These are phyloP conservation scores for Melanophora roralis DNA, from an alignment of 2,888 invertebrate genomes.

Conservation along the genomic window DNA sequence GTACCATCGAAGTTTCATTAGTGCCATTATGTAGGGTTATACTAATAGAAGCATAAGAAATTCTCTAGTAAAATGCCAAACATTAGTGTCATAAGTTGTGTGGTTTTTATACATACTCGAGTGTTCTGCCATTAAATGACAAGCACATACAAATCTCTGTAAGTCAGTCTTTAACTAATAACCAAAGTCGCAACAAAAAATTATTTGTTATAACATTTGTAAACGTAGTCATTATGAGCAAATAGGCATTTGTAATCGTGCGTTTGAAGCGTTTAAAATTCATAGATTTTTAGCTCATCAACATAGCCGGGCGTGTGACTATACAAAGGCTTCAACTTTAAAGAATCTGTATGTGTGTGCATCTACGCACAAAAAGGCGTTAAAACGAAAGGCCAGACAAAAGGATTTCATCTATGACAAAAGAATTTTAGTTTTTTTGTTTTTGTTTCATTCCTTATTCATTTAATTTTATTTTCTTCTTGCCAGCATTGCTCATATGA, in stretches of 20 bases:
- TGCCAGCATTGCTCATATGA: not conserved
- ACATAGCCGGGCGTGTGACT: slow-evolving; percentile 44
- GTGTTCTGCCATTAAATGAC: not conserved
- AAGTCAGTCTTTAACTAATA: not conserved
- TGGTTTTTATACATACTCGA: not conserved
- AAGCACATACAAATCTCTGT: not conserved
- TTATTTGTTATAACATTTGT: slow-evolving; percentile 41
- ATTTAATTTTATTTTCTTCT: not conserved
- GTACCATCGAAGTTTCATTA: no score
- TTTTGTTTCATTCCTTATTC: not conserved
- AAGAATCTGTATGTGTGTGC: slow-evolving; percentile 34
- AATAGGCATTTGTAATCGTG: slow-evolving; percentile 25
- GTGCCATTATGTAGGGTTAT: not conserved
- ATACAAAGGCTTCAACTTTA: slow-evolving; percentile 50
- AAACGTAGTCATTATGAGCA: slow-evolving; percentile 20
- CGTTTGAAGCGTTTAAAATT: slow-evolving; percentile 40
- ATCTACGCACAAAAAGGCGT: slow-evolving; percentile 37
- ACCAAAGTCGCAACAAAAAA: not conserved
- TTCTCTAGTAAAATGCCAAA: slow-evolving; percentile 16
- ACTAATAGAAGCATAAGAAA: not conserved
- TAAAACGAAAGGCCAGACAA: slow-evolving; percentile 31
- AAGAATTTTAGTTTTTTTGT: not conserved
- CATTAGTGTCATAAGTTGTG: slow-evolving; percentile 39
- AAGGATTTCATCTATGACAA: slow-evolving; percentile 43
- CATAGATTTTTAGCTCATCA: slow-evolving; percentile 59